Conservation (phyloP, 2,888 invertebrate genomes). For the Minunthozetes semirufus region DNA sequence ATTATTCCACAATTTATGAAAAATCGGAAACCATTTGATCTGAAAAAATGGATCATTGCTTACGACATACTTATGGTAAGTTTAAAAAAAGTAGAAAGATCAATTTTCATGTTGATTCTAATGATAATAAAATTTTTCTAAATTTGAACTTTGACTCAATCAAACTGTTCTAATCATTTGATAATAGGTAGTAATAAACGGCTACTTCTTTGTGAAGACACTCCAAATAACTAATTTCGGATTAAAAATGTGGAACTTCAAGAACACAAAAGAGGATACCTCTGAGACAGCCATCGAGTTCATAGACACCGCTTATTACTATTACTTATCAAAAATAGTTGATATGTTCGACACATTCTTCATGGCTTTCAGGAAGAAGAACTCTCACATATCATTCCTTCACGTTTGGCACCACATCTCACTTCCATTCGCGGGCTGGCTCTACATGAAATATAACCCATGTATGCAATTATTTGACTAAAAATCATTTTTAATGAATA, state of each 20-base stretch:
- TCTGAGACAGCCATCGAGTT: slow-evolving; percentile 25
- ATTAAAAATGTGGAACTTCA: slow-evolving; percentile 29
- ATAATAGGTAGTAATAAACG: slow-evolving; percentile 30
- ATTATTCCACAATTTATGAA: slow-evolving; percentile 30
- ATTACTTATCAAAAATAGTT: slow-evolving; percentile 34
- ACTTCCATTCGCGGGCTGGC: slow-evolving; percentile 32
- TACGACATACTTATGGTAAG: slow-evolving; percentile 36
- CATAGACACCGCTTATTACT: slow-evolving; percentile 32
- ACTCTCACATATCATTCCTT: slow-evolving; percentile 35
- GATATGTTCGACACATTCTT: slow-evolving; percentile 37
- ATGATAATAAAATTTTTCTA: no score
- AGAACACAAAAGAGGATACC: slow-evolving; percentile 25
- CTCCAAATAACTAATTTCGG: slow-evolving; percentile 27
- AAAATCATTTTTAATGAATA: no score
- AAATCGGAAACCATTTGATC: slow-evolving; percentile 29
- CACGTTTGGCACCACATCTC: slow-evolving; percentile 37
- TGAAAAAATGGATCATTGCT: slow-evolving; percentile 26
- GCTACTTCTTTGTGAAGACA: slow-evolving; percentile 26
- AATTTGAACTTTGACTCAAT: no score
- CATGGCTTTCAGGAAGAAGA: slow-evolving; percentile 34
- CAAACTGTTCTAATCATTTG: neutral
- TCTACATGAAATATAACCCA: slow-evolving; percentile 36
- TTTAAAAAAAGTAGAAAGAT: neutral
- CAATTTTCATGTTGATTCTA: no score
- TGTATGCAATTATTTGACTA: slow-evolving; percentile 18